phyloP scores from a whole-genome alignment of 2,113 vertebrate genomes.

The Pelodiscus sinensis region DNA sequence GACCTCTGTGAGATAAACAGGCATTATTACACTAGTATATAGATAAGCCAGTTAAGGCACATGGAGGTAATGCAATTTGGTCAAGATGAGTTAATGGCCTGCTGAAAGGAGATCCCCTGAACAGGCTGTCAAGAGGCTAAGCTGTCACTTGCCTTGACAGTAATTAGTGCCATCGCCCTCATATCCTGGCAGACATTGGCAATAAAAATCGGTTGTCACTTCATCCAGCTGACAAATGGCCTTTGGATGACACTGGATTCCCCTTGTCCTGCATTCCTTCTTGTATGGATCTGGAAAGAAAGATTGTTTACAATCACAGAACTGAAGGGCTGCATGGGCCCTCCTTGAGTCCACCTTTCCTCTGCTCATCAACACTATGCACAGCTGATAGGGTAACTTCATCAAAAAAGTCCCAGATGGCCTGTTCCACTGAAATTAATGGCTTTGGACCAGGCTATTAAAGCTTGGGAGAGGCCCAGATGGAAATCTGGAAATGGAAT shows the following conservation, averaged over 20 bases:
- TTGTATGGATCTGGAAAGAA: constrained; percentile 25
- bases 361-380: not conserved
- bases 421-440: not conserved
- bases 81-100: not conserved
- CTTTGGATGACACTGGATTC: constrained; percentile 6
- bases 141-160: constrained; percentile 9
- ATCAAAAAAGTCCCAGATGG: not conserved
- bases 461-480: not conserved
- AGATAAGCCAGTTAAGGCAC: not conserved
- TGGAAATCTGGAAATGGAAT: not conserved
- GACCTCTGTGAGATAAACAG: not conserved
- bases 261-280: not conserved
- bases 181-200: constrained; percentile 38
- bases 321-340: not conserved
- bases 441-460: no score
- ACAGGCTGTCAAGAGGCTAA: not conserved
- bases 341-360: not conserved
- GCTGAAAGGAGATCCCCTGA: not conserved
- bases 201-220: constrained; percentile 17
- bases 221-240: constrained; percentile 27
- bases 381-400: not conserved
- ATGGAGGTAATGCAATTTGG: not conserved
- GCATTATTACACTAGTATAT: not conserved
- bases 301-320: not conserved
- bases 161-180: not conserved